phyloP scores from a whole-genome alignment of 2,797 vertebrate genomes.

The Trematomus bernacchii region DNA sequence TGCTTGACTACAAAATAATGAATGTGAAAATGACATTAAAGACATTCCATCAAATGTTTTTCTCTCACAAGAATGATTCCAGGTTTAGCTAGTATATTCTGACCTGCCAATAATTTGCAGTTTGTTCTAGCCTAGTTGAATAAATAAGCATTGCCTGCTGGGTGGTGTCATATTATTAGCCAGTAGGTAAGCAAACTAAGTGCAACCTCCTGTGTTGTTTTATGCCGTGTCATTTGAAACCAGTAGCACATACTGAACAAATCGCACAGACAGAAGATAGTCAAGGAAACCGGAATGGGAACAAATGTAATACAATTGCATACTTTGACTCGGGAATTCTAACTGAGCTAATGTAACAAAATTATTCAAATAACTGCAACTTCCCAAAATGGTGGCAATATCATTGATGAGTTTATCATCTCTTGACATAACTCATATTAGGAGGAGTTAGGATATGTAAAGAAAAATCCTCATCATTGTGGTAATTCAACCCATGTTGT shows the following conservation, averaged over 20 bases:
- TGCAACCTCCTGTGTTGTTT: too few species aligned
- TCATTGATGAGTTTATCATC: too few species aligned
- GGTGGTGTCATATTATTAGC: background rate
- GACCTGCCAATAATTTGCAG: background rate
- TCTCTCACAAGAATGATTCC: background rate
- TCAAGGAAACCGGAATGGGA: too few species aligned
- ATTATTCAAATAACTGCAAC: too few species aligned
- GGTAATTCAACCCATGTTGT: constrained; percentile 55
- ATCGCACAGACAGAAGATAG: too few species aligned
- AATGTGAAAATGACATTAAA: background rate
- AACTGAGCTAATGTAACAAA: background rate
- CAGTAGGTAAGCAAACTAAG: background rate
- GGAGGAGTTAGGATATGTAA: background rate
- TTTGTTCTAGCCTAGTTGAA: background rate
- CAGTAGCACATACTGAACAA: too few species aligned
- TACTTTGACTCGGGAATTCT: too few species aligned
- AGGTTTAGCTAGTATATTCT: too few species aligned
- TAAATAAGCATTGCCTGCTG: background rate
- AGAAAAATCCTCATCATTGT: constrained; percentile 1
- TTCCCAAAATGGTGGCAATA: too few species aligned
- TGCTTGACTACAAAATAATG: background rate
- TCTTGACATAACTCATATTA: background rate
- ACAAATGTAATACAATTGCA: too few species aligned
- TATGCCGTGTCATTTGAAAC: too few species aligned
- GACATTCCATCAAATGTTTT: background rate